Evolutionary conservation across 2,888 invertebrate species (phyloP), one percentile per base, ranked within the genome.

Genomic region (Drosophila recens): DNA sequence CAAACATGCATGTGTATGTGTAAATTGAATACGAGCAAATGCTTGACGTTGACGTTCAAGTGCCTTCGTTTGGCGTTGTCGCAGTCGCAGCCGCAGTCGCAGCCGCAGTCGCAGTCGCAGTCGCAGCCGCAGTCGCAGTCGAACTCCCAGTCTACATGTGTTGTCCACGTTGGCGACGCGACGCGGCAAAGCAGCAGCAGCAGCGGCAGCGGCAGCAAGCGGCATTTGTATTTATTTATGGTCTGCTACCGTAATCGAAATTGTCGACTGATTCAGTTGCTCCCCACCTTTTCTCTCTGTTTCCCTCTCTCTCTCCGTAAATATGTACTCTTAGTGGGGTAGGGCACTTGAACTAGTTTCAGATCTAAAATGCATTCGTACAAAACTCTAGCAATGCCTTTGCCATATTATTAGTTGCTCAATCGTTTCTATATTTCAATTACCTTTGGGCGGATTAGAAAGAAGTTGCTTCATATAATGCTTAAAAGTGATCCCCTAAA

Each of bases 291-390:
- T 59, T 53, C 27, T 67, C 62, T 72, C 80, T 54, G 61, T 62
- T 58, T 53, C 52, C n/a, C n/a, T 64, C 46, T 57, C 33, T 59
- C 62, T 20, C 46, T 36, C 34, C 11, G 4, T 6, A 13, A 49
- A 27, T 45, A 27, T n/a, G n/a, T 40, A 13, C 42, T 54, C 58
- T 43, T 70, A 74, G 72, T 76, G 81, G 83, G 82, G 82, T 83
- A 86, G 86, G 81, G 83, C 87, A 83, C 83, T 83, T 83, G 83
- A 83, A 79, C 83, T 83, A 86, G 83, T 86, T 83, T 68, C 53
- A 67, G 52, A 13, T 30, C 36, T 13, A 49, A 57, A 52, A 43
- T 52, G 40, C n/a, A 56, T 56, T 38, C 11, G 13, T 64, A 30
- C 40, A 42, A 46, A 11, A 15, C 10, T 34, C 5, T 30, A 53